A percentile compares a stretch with the other conserved stretches of the same genome.
phyloP scores from a whole-genome alignment of 2,888 invertebrate genomes.

The Drosophila conformis region DNA sequence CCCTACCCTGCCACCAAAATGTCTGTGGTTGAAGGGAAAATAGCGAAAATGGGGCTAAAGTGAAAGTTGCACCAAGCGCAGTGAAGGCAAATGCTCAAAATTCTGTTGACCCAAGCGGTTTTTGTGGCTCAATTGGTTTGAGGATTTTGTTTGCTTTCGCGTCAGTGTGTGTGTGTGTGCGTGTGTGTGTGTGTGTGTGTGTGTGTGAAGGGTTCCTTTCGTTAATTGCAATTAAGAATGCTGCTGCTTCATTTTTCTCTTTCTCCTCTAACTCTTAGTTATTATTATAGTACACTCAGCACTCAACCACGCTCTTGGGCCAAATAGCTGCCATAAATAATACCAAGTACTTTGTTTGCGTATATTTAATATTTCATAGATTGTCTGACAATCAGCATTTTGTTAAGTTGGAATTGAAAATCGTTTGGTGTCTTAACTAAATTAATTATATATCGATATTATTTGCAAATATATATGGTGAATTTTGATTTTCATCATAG shows the following conservation, averaged over 20 bases:
- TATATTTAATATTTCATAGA: neutral
- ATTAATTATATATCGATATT: neutral
- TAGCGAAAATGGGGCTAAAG: slow-evolving; percentile 14
- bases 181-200: neutral
- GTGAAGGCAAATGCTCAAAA: slow-evolving; percentile 33
- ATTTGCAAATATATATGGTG: neutral
- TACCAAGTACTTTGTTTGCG: slow-evolving; percentile 58
- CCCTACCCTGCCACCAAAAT: neutral
- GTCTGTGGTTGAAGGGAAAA: neutral
- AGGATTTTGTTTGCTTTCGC: slow-evolving; percentile 45
- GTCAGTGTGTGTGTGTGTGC: too few relatives aligned
- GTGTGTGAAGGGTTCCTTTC: slow-evolving; percentile 29
- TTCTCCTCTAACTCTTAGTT: neutral
- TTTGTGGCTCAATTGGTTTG: slow-evolving; percentile 46
- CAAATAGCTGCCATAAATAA: slow-evolving; percentile 57
- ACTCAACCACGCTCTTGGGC: neutral
- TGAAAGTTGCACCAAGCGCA: slow-evolving; percentile 56
- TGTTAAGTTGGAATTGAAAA: neutral
- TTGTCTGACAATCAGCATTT: neutral
- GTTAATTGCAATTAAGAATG: slow-evolving; percentile 60
- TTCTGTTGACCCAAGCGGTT: slow-evolving; percentile 75
- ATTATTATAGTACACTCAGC: neutral
- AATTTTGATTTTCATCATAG: neutral
- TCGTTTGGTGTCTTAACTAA: neutral
- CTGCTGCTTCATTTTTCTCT: neutral